A percentile compares a stretch with the other conserved stretches of the same genome.
Evolutionary conservation across 2,113 vertebrate species (phyloP).

Genomic region (Cyprinus carpio): DNA sequence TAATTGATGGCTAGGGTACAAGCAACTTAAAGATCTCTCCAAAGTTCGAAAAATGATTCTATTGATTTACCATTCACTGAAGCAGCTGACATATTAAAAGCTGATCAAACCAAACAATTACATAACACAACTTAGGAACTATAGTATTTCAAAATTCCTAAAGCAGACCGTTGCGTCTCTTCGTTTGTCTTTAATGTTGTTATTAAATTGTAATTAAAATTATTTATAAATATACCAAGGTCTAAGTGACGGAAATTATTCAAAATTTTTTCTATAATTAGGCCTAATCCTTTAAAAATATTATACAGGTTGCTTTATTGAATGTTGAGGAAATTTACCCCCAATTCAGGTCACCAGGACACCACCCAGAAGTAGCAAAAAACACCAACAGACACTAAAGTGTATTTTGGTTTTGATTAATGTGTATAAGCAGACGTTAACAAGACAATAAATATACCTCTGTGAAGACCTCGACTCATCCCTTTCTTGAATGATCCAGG

Average conservation of each 20-base stretch:
- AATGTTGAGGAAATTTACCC: neutral
- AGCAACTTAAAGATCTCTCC: conserved; percentile 28
- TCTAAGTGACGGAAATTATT: neutral
- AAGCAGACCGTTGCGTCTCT: neutral
- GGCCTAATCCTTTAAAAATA: neutral
- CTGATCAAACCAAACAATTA: neutral
- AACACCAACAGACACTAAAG: neutral
- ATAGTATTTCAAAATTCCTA: neutral
- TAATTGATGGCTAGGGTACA: neutral
- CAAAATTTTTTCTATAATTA: neutral
- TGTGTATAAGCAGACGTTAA: neutral
- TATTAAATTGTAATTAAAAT: neutral
- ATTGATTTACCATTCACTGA: conserved; percentile 32
- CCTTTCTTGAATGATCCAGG: neutral
- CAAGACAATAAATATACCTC: neutral
- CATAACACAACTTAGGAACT: neutral
- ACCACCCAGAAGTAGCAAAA: neutral
- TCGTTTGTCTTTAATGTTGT: neutral
- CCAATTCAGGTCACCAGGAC: neutral
- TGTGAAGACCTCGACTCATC: neutral
- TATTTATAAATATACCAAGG: neutral
- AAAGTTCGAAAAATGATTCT: conserved; percentile 5
- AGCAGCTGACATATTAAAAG: conserved; percentile 5
- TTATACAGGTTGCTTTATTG: neutral
- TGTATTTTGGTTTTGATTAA: neutral